Percentiles rank a stretch among this genome's conserved stretches.
phyloP scores from a whole-genome alignment of 2,888 invertebrate genomes.

The Hypercompe scribonia region DNA sequence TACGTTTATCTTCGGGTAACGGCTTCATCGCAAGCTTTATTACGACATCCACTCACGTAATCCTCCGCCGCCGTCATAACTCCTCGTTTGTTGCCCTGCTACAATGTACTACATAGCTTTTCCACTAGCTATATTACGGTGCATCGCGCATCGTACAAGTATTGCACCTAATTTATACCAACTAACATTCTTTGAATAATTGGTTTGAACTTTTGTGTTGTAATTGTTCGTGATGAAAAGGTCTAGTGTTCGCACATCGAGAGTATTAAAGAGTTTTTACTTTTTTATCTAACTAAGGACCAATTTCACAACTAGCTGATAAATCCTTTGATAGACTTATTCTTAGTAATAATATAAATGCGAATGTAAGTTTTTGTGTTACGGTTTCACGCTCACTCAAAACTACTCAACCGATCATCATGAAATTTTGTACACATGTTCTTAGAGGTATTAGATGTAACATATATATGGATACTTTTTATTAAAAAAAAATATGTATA shows the following conservation, averaged over 20 bases:
- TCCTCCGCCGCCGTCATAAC: constrained; percentile 85
- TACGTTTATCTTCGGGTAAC: constrained; percentile 86
- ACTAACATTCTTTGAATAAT: constrained; percentile 13
- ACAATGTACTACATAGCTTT: constrained; percentile 82
- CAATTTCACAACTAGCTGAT: no score
- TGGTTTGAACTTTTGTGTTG: not conserved
- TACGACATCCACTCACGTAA: constrained; percentile 87
- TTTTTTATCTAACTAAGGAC: not conserved
- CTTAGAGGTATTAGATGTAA: no score
- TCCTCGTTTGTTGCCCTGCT: constrained; percentile 83
- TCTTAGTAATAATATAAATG: no score
- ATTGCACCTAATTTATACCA: constrained; percentile 31
- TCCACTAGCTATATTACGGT: constrained; percentile 69
- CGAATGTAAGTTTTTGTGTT: no score
- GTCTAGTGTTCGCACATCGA: not conserved
- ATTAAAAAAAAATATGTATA: no score
- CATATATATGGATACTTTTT: no score
- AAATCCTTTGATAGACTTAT: no score
- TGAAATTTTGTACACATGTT: no score
- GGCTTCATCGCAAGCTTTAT: constrained; percentile 87
- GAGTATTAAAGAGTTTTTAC: not conserved
- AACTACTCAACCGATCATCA: no score
- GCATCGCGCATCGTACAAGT: constrained; percentile 60
- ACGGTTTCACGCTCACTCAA: no score
- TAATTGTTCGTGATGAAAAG: no score